These are phyloP conservation scores for Diaprepes abbreviatus DNA, from an alignment of 2,888 invertebrate genomes.

Conservation along the genomic window DNA sequence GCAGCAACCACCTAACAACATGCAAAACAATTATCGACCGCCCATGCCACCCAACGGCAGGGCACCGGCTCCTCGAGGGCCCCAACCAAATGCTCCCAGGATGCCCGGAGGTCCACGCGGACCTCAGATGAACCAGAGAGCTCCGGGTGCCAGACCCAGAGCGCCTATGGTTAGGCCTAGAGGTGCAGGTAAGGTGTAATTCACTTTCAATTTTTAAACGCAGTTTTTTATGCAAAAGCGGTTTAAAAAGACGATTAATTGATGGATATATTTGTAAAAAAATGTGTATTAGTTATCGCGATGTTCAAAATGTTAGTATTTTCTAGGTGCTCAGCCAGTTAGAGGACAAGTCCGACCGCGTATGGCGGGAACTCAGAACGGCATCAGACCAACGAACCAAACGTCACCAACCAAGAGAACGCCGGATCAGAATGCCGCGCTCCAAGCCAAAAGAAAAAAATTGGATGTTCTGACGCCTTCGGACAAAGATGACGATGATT, in stretches of 20 bases:
- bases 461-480: constrained; percentile 77
- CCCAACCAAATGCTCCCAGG: constrained; percentile 13
- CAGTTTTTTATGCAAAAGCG: no score
- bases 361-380: constrained; percentile 53
- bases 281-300: no score
- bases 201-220: no score
- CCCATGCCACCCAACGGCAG: constrained; percentile 49
- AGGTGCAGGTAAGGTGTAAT: constrained; percentile 20
- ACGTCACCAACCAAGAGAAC: constrained; percentile 56
- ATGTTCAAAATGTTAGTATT: no score
- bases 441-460: constrained; percentile 69
- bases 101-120: constrained; percentile 34
- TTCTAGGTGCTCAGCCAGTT: constrained; percentile 35
- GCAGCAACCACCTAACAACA: constrained; percentile 43
- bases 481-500: constrained; percentile 81
- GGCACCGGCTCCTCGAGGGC: constrained; percentile 48
- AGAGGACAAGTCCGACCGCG: constrained; percentile 55
- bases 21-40: constrained; percentile 41
- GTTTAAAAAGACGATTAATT: no score
- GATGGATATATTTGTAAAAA: no score
- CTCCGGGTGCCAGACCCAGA: constrained; percentile 21
- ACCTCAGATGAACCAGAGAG: constrained; percentile 23
- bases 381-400: constrained; percentile 45
- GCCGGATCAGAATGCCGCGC: constrained; percentile 65
- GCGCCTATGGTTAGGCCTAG: constrained; percentile 35